Base-by-base conservation (phyloP, 2,113 vertebrate genomes). In the Sprattus sprattus region DNA sequence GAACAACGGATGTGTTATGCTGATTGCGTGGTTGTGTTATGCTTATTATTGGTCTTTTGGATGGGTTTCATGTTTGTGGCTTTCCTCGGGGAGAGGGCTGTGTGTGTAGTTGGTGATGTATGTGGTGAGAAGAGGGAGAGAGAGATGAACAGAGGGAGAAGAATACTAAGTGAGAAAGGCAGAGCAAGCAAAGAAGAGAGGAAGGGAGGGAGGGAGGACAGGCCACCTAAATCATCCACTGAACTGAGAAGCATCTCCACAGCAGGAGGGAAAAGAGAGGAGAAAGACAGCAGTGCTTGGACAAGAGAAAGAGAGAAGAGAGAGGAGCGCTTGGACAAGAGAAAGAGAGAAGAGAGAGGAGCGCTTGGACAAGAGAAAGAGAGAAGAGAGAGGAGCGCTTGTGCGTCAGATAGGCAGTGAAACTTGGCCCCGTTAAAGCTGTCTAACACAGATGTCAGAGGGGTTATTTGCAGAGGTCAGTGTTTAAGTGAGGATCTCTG, bases 381-480 rank as follows among this genome's bases (percentile, higher is more conserved):
- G n/a, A 71, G 64, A 71, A 92, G 89, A 88, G 86, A 83, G 92
- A 93, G 94, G 92, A 91, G 92, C 91, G 32, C 88, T 90, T 87
- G 82, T 93, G 92, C 83, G 88, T 94, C 95, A 95, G 92, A 93
- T 85, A 91, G 89, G 83, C 89, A 91, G 88, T 85, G 88, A 86
- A 89, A 78, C 89, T 86, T 88, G 89, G 89, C 90, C 85, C 80
- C 88, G 86, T 95, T 92, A 85, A 94, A 93, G 91, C 88, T 91
- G 64, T 46, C 93, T 44, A 86, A 52, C 82, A 86, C 91, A 92
- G 91, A 91, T 90, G 92, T 92, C 89, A 83, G 89, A 67, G 83
- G 83, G 90, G 92, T 92, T 93, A 87, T 91, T 94, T 92, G 93
- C 91, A 90, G 88, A 94, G 91, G 87, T 90, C 92, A 88, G 20